Percentiles rank a stretch among this genome's conserved stretches.
These are phyloP conservation scores for Bubalus kerabau DNA, from an alignment of 2,113 vertebrate species.

Conservation along the genomic window DNA sequence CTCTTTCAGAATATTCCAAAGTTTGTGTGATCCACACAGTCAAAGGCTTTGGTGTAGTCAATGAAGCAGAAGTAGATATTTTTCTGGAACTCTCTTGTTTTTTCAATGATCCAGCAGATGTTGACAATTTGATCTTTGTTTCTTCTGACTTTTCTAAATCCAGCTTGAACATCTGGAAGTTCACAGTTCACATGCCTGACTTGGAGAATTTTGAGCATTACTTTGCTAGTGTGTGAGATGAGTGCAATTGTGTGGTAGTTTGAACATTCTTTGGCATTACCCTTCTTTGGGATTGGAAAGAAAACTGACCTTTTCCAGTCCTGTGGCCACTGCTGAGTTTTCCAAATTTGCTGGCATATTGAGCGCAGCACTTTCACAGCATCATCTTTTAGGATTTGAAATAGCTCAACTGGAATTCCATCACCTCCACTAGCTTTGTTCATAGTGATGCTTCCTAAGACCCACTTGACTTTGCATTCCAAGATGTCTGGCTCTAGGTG, in stretches of 20 bases:
- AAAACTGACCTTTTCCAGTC: neutral
- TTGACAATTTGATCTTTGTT: neutral
- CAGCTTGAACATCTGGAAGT: neutral
- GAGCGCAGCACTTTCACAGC: neutral
- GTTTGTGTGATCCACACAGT: neutral
- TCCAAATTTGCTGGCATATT: neutral
- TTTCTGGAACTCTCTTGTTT: neutral
- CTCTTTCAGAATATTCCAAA: neutral
- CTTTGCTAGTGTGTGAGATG: neutral
- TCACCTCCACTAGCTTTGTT: neutral
- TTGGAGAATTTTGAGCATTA: neutral
- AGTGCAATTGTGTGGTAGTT: neutral
- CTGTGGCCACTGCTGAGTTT: neutral
- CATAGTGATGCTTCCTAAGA: neutral
- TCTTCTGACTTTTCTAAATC: neutral
- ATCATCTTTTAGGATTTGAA: neutral
- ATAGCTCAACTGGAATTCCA: neutral
- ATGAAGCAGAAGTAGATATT: neutral
- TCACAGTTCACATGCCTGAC: neutral
- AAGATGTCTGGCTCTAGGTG: neutral
- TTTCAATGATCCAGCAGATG: neutral
- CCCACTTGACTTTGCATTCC: neutral
- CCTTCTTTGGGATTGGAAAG: neutral
- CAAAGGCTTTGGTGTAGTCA: fast-evolving
- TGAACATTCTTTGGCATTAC: neutral